phyloP scores from a whole-genome alignment of 2,113 vertebrate genomes.

The Dipodomys merriami region DNA sequence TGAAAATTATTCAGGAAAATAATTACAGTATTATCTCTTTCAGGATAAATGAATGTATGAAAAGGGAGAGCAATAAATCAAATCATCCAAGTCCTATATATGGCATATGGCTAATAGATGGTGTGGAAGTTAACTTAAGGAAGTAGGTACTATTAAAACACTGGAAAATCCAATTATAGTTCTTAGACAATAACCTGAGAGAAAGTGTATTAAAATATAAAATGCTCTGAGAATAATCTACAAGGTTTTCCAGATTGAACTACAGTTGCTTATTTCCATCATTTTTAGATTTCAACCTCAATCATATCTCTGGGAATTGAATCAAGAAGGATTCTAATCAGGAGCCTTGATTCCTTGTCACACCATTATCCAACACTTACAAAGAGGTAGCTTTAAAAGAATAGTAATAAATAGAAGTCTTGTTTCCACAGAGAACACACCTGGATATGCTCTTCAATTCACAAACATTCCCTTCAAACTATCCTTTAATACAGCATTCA shows the following conservation, averaged over 20 bases:
- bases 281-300: conserved; percentile 40
- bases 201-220: conserved; percentile 10
- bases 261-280: conserved; percentile 30
- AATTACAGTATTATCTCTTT: neutral
- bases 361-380: neutral
- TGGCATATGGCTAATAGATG: neutral
- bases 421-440: neutral
- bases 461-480: neutral
- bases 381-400: conserved; percentile 31
- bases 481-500: conserved; percentile 7
- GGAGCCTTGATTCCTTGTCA: neutral
- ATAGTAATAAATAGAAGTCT: neutral
- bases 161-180: neutral
- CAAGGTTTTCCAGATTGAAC: neutral
- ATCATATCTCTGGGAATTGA: conserved; percentile 30
- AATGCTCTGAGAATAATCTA: neutral
- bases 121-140: neutral
- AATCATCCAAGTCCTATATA: neutral
- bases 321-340: conserved; percentile 37
- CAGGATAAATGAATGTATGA: neutral
- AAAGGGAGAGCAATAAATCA: neutral
- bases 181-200: conserved; percentile 7
- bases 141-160: neutral
- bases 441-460: conserved; percentile 1
- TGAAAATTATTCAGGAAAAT: neutral